These are phyloP conservation scores for Anagrus nilaparvatae DNA, from an alignment of 1,140 invertebrate genomes.

Conservation along the genomic window DNA sequence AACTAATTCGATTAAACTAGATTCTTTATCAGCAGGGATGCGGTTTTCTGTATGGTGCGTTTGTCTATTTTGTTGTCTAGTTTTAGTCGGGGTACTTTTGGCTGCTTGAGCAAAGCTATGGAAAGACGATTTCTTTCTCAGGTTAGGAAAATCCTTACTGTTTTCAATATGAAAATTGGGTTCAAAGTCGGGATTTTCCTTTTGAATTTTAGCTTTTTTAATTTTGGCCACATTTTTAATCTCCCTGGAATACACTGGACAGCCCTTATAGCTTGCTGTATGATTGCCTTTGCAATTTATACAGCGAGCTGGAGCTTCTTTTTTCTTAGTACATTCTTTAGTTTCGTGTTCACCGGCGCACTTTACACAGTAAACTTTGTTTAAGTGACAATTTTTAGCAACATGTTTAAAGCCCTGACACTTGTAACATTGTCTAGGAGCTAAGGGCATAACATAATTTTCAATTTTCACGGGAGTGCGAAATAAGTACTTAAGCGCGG, in stretches of 20 bases:
- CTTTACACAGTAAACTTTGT: neutral
- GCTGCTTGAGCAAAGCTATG: no score
- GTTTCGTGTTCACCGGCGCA: neutral
- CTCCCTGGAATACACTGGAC: no score
- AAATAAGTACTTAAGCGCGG: neutral
- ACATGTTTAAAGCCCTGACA: conserved; percentile 4
- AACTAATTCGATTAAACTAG: no score
- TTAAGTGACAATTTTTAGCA: neutral
- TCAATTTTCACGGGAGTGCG: neutral
- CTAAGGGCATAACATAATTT: neutral
- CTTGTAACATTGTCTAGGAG: neutral
- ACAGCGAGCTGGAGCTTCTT: no score
- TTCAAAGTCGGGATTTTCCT: neutral
- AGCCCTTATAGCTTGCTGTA: neutral
- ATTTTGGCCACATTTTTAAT: no score
- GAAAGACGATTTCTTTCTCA: neutral
- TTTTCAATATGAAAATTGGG: neutral
- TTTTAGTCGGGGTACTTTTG: neutral
- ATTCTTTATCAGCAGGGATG: no score
- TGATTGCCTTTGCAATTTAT: neutral
- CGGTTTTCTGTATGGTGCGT: no score
- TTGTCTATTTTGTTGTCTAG: neutral
- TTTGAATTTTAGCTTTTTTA: neutral
- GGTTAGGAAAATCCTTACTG: neutral
- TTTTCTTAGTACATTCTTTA: neutral